Evolutionary conservation across 2,888 invertebrate species (phyloP), one percentile per base, ranked within the genome.

Genomic region (Ectobius pallidus): DNA sequence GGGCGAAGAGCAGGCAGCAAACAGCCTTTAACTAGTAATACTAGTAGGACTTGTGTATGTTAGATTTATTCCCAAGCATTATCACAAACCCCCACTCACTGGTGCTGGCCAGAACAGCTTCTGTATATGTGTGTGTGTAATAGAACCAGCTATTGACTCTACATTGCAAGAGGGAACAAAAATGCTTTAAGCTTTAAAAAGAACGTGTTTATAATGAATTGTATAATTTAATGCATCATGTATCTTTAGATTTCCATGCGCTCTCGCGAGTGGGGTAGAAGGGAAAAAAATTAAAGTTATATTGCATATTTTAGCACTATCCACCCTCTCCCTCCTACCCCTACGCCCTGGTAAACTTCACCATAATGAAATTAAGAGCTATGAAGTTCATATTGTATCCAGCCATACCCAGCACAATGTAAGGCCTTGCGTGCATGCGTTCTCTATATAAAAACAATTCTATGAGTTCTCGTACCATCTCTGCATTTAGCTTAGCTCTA

Each of bases 1-100:
- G 83, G 82, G 79, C 80, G 69, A 71, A 72, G 72, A 72, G 72
- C 67, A 69, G 71, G 70, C 74, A 69, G 62, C 75, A 73, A 63
- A 72, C 74, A 74, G 58, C 72, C 72, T 74, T 74, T 73, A 73
- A 73, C 72, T 74, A 71, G 73, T 73, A 73, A 73, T 73, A 73
- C 70, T 73, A 70, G 62, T 46, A 68, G 73, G 73, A 73, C 70
- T 52, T 65, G 72, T 44, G 68, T 68, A 67, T 71, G 74, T 70
- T 71, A 71, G 74, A 74, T 74, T 74, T 74, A 74, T 74, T 74
- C 58, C 25, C 55, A 39, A 34, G 65, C 65, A 65, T 65, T 65
- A 65, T 65, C 65, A 46, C 65, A 65, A 65, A n/a, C 65, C 46
- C 46, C 65, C 18, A 16, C 46, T 30, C 6, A 7, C 18, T n/a